Conservation (phyloP, 2,113 vertebrate genomes). For the Lophotis ruficrista region DNA sequence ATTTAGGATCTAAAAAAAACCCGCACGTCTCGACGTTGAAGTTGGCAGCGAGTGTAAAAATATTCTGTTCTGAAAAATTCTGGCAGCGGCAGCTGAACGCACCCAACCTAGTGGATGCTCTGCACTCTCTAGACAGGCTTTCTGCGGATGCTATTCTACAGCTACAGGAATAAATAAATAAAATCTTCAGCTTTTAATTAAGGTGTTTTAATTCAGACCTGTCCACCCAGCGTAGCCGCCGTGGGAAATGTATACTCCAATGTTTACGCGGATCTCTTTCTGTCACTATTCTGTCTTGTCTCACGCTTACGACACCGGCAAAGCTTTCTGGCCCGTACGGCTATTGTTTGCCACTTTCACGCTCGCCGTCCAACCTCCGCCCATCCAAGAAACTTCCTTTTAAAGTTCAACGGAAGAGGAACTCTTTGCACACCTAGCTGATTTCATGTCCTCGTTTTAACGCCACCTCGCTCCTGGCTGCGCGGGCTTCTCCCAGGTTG, state of each 20-base stretch:
- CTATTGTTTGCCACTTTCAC: background rate
- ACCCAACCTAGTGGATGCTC: background rate
- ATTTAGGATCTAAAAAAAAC: background rate
- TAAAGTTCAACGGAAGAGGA: background rate
- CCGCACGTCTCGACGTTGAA: background rate
- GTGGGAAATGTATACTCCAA: constrained; percentile 4
- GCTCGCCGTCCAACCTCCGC: background rate
- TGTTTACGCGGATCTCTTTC: constrained; percentile 32
- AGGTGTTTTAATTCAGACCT: background rate
- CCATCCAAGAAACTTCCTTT: background rate
- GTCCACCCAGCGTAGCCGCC: background rate
- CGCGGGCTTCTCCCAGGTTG: background rate
- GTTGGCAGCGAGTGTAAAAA: background rate
- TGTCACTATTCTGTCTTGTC: background rate
- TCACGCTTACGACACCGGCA: background rate
- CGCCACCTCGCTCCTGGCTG: background rate
- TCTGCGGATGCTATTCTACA: background rate
- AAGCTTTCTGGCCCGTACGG: constrained; percentile 3
- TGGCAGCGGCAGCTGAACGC: background rate
- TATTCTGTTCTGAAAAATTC: background rate
- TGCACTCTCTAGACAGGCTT: background rate
- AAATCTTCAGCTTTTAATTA: constrained; percentile 1
- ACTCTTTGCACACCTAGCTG: background rate
- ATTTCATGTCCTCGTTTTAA: constrained; percentile 7
- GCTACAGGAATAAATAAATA: constrained; percentile 6